Conservation (phyloP, 2,113 vertebrate species). For the Procapra przewalskii region DNA sequence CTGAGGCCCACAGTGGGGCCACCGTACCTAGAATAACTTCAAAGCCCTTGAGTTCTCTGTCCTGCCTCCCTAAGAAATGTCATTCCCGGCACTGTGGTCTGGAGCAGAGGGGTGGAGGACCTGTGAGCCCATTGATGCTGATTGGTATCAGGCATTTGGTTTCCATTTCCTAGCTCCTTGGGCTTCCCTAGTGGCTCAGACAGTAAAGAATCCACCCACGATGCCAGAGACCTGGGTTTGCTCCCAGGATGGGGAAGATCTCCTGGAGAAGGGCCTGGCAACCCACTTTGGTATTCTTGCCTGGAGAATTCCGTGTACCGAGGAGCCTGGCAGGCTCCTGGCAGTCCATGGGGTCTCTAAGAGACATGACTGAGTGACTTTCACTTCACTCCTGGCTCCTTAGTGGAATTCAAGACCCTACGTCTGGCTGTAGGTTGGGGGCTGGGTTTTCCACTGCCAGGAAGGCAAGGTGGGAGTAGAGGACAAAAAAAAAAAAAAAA, state of each 20-base stretch:
- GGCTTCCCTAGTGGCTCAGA: background rate
- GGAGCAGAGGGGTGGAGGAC: background rate
- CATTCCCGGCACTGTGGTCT: background rate
- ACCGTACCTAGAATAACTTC: background rate
- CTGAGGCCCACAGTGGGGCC: background rate
- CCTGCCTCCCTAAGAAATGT: background rate
- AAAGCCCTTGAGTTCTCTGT: background rate
- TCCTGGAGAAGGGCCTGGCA: background rate
- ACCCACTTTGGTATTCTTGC: background rate
- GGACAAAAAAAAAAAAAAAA: background rate
- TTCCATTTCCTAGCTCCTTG: slow-evolving; percentile 33
- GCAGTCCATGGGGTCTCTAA: background rate
- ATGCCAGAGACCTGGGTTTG: background rate
- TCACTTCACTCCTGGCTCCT: background rate
- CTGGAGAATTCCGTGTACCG: background rate
- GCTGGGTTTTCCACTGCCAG: background rate
- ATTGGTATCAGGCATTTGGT: slow-evolving; percentile 24
- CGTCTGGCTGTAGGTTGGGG: background rate
- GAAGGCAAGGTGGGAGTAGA: background rate
- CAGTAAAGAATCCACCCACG: background rate
- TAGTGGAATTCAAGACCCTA: background rate
- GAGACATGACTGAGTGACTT: background rate
- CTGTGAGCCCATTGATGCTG: background rate
- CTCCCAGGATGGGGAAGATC: background rate
- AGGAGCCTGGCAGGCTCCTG: background rate